Evolutionary conservation across 2,797 vertebrate species (phyloP), one percentile per base, ranked within the genome.

Genomic region (Apogon talboti): DNA sequence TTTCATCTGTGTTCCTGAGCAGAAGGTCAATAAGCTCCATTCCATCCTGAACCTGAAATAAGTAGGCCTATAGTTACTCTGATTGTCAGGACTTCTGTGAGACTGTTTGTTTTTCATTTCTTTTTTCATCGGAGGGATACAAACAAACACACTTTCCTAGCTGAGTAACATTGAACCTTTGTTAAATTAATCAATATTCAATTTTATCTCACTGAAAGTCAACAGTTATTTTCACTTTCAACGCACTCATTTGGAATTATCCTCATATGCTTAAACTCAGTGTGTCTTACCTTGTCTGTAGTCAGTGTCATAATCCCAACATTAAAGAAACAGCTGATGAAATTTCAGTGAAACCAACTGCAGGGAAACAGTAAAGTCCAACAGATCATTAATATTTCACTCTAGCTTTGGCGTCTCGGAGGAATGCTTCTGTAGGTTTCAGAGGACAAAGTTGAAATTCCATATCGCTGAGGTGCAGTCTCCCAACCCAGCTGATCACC

Each of bases 21-120:
- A 96, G 89, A 6, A 95, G 92, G 51, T 96, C 95, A 59, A 94
- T 86, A 16, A 96, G 86, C 30, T 96, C 94, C 52, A 95, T 79
- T 72, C 90, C 92, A 49, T 87, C 67, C 0, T 70, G 52, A 4
- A 63, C 66, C 90, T 91, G 78, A 65, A 85, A 84, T 0, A 14
- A 70, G 49, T 28, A 28, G 18, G 67, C 46, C 13, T 13, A 24
- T 51, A 13, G 40, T 21, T 65, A 11, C 15, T 46, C 35, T 2
- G 3, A 53, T 51, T 73, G 19, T 38, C 43, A 42, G 28, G 48
- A 35, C 33, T 35, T 10, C 33, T 35, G 33, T 1, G 9, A 35
- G 1, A 50, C n/a, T 50, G 8, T 28, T 50, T n/a, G 14, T 13
- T 3, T 15, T n/a, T 14, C 14, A n/a, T 43, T n/a, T 43, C 13